Evolutionary conservation across 2,113 vertebrate genomes (phyloP).

Genomic region (Tylochromis polylepis): DNA sequence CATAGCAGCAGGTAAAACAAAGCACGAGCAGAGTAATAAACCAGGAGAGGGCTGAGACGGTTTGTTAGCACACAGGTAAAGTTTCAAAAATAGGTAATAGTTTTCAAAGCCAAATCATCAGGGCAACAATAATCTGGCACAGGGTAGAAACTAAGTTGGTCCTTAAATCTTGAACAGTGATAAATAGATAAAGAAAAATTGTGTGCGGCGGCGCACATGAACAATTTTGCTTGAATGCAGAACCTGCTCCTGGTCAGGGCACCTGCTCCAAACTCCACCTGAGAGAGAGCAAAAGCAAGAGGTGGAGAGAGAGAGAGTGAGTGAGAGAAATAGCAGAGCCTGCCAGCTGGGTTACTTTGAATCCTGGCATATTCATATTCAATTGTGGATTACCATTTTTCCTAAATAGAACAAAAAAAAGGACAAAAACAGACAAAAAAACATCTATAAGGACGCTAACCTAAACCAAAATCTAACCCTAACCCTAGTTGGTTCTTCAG

Average conservation of each 20-base stretch:
- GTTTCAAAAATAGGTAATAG: neutral
- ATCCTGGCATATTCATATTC: fast-evolving
- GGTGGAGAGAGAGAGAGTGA: neutral
- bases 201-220: fast-evolving
- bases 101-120: neutral
- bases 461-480: too few species aligned
- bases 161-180: neutral
- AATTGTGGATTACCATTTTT: neutral
- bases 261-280: neutral
- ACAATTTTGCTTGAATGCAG: neutral
- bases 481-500: too few species aligned
- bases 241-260: neutral
- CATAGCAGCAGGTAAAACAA: neutral
- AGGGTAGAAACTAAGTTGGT: neutral
- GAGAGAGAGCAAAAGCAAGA: neutral
- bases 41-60: neutral
- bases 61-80: neutral
- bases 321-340: neutral
- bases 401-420: too few species aligned
- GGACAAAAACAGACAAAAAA: too few species aligned
- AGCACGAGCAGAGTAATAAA: fast-evolving
- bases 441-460: too few species aligned
- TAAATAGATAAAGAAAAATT: neutral
- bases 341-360: neutral
- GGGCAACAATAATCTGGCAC: neutral